Percentiles rank a stretch among this genome's conserved stretches.
These are phyloP conservation scores for Anhinga rufa DNA, from an alignment of 2,113 vertebrate genomes.

Conservation along the genomic window DNA sequence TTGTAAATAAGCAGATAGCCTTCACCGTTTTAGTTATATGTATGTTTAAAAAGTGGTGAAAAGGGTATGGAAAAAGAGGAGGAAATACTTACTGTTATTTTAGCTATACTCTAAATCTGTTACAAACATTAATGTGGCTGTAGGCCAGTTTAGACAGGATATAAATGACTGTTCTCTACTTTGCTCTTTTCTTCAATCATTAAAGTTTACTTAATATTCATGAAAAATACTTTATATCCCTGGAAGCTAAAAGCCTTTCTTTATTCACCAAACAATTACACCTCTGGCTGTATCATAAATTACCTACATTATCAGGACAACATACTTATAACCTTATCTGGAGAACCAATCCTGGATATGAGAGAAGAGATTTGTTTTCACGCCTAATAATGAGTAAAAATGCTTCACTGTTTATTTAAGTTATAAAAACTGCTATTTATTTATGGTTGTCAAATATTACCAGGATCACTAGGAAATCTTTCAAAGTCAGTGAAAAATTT, in stretches of 20 bases:
- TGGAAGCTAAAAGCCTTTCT: conserved; percentile 6
- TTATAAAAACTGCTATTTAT: background rate
- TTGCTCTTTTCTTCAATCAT: conserved; percentile 17
- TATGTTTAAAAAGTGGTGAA: background rate
- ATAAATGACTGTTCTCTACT: background rate
- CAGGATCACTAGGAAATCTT: background rate
- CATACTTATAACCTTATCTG: background rate
- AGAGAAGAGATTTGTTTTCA: background rate
- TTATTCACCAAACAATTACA: conserved; percentile 30
- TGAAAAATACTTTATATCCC: background rate
- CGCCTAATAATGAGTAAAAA: background rate
- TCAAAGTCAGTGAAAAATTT: background rate
- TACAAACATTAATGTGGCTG: background rate
- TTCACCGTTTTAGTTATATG: background rate
- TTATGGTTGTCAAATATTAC: background rate
- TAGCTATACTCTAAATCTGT: background rate
- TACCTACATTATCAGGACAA: background rate
- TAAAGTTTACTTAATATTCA: conserved; percentile 54
- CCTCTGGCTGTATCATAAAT: conserved; percentile 21
- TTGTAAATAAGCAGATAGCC: background rate
- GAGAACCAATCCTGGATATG: background rate
- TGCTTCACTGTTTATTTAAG: background rate
- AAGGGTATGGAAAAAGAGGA: background rate
- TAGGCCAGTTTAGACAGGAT: conserved; percentile 6
- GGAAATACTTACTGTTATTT: background rate